phyloP scores from a whole-genome alignment of 2,113 vertebrate species.

The Hyaena hyaena region DNA sequence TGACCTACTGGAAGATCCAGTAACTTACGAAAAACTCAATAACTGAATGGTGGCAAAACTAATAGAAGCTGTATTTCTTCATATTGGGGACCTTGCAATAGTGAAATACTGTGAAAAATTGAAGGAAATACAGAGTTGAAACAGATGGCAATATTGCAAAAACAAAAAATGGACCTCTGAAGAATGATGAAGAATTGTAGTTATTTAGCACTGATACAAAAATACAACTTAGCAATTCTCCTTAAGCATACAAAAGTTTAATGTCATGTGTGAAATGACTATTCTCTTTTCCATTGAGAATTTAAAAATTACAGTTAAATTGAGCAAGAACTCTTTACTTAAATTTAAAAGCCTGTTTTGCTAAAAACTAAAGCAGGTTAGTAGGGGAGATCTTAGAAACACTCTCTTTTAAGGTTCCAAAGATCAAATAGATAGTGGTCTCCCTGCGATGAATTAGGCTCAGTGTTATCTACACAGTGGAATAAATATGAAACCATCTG shows the following conservation, averaged over 20 bases:
- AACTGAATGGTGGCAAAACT: not conserved
- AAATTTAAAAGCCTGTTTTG: slow-evolving; percentile 28
- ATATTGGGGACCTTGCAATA: not conserved
- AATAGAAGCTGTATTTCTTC: not conserved
- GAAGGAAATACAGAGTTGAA: not conserved
- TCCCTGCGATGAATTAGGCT: slow-evolving; percentile 45
- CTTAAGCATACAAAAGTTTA: not conserved
- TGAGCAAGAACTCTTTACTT: not conserved
- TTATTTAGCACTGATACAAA: slow-evolving; percentile 35
- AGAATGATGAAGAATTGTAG: not conserved
- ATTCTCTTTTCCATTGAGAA: slow-evolving; percentile 4
- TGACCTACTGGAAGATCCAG: not conserved
- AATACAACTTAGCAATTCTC: not conserved
- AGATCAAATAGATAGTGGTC: slow-evolving; percentile 45
- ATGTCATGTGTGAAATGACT: slow-evolving; percentile 25
- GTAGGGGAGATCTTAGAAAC: slow-evolving; percentile 6
- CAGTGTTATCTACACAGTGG: not conserved
- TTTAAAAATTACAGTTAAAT: slow-evolving; percentile 35
- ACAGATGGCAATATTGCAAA: not conserved
- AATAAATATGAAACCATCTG: slow-evolving; percentile 41
- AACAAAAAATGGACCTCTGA: not conserved
- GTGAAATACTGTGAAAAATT: not conserved
- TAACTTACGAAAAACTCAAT: not conserved
- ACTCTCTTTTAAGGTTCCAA: slow-evolving; percentile 23
- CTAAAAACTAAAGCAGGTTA: not conserved